Conservation (phyloP, 2,113 vertebrate species). For the Oryzias woworae region DNA sequence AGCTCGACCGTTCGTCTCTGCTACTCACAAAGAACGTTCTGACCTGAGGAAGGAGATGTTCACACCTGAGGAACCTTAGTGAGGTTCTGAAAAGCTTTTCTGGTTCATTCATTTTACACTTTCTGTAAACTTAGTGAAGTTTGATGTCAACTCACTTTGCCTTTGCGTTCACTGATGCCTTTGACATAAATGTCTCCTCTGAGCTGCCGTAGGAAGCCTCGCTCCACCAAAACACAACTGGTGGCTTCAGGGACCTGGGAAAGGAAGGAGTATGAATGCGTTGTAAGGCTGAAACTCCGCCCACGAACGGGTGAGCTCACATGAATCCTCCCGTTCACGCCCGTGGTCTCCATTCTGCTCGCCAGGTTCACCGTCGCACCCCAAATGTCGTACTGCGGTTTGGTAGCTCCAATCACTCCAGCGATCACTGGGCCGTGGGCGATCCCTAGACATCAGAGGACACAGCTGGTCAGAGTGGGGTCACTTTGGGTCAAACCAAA, state of each 20-base stretch:
- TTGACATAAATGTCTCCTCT: constrained; percentile 91
- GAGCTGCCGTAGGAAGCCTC: constrained; percentile 90
- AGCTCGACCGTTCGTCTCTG: constrained; percentile 75
- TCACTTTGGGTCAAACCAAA: neutral
- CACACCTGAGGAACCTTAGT: neutral
- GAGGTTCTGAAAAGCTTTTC: too few relatives aligned
- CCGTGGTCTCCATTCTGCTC: constrained; percentile 90
- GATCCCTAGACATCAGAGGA: constrained; percentile 75
- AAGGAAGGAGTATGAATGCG: rapidly evolving
- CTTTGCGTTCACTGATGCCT: constrained; percentile 90
- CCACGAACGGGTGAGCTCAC: constrained; percentile 22
- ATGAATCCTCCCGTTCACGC: constrained; percentile 86
- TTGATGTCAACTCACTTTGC: constrained; percentile 75
- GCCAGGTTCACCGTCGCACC: constrained; percentile 89
- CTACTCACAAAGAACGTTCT: constrained; percentile 89
- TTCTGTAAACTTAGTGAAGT: too few relatives aligned
- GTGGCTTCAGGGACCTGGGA: constrained; percentile 87
- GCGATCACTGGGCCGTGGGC: constrained; percentile 89
- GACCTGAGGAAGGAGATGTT: constrained; percentile 14
- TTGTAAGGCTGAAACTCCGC: neutral
- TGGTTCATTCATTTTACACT: too few relatives aligned
- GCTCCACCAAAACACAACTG: constrained; percentile 86
- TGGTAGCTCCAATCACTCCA: constrained; percentile 87
- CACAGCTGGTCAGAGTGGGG: neutral
- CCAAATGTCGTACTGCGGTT: constrained; percentile 92